A percentile compares a stretch with the other conserved stretches of the same genome.
phyloP scores from a whole-genome alignment of 2,888 invertebrate species.

The Drosophila dives region DNA sequence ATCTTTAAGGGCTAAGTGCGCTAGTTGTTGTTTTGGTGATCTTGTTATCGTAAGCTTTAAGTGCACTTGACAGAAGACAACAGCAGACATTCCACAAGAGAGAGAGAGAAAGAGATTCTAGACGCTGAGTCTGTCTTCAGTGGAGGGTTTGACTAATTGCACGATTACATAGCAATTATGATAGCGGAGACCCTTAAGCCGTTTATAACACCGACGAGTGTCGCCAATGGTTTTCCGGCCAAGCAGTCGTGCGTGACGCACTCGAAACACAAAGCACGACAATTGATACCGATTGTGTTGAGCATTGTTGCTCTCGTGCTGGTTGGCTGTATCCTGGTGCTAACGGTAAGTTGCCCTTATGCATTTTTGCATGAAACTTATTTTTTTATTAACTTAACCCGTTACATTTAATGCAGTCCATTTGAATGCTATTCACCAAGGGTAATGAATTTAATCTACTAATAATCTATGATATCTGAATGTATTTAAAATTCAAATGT shows the following conservation, averaged over 20 bases:
- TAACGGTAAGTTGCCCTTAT: slow-evolving; percentile 75
- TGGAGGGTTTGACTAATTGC: slow-evolving; percentile 39
- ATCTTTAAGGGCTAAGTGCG: slow-evolving; percentile 47
- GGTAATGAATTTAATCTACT: slow-evolving; percentile 1
- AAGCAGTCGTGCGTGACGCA: slow-evolving; percentile 63
- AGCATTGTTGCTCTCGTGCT: slow-evolving; percentile 69
- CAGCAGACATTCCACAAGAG: slow-evolving; percentile 18
- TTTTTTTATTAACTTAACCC: not conserved
- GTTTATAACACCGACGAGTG: slow-evolving; percentile 82
- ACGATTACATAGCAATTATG: slow-evolving; percentile 69
- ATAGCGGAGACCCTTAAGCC: slow-evolving; percentile 85
- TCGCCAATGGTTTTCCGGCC: slow-evolving; percentile 76
- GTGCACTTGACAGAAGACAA: slow-evolving; percentile 43
- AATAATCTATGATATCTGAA: slow-evolving; percentile 24
- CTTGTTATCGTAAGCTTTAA: slow-evolving; percentile 30
- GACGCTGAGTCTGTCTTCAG: slow-evolving; percentile 17
- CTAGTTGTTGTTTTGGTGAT: slow-evolving; percentile 40
- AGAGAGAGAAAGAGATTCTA: slow-evolving; percentile 1
- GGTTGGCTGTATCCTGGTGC: slow-evolving; percentile 71
- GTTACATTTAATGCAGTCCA: slow-evolving; percentile 17
- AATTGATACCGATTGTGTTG: slow-evolving; percentile 74
- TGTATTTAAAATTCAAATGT: slow-evolving; percentile 41
- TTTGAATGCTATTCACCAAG: slow-evolving; percentile 3
- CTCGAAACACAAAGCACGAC: slow-evolving; percentile 61
- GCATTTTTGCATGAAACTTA: not conserved